phyloP scores from a whole-genome alignment of 2,113 vertebrate species.

The Chaetorhynchus papuensis region DNA sequence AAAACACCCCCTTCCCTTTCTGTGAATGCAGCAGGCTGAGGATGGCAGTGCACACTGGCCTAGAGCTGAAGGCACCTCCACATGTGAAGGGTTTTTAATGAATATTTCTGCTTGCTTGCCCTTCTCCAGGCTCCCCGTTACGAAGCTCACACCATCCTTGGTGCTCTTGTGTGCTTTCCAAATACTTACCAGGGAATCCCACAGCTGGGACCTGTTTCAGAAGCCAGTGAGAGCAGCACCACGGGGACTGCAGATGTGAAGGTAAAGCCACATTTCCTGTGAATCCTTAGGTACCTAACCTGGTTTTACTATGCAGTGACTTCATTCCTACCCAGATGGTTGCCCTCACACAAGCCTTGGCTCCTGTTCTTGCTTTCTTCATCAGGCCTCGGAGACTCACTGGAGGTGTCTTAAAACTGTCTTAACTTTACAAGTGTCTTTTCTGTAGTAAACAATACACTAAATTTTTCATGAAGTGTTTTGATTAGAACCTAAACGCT shows the following conservation, averaged over 20 bases:
- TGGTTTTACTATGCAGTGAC: neutral
- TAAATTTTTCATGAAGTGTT: neutral
- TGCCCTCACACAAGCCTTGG: neutral
- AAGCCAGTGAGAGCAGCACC: constrained; percentile 69
- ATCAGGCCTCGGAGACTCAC: neutral
- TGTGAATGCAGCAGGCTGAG: neutral
- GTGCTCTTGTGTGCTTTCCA: constrained; percentile 95
- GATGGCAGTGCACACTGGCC: fast-evolving
- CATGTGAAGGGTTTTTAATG: fast-evolving
- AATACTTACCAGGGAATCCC: constrained; percentile 88
- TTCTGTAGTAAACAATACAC: neutral
- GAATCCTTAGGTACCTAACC: neutral
- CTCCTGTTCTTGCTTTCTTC: neutral
- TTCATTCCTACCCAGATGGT: neutral
- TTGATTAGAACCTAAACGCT: neutral
- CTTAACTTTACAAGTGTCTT: neutral
- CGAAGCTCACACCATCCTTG: constrained; percentile 92
- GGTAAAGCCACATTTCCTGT: constrained; percentile 62
- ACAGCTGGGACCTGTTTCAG: constrained; percentile 69
- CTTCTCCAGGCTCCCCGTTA: constrained; percentile 81
- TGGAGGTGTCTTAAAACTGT: neutral
- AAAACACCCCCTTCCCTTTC: neutral
- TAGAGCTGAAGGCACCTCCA: neutral
- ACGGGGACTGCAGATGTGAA: constrained; percentile 83
- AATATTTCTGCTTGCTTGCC: neutral